Evolutionary conservation across 2,888 invertebrate genomes (phyloP).

Genomic region (Brenthis ino): DNA sequence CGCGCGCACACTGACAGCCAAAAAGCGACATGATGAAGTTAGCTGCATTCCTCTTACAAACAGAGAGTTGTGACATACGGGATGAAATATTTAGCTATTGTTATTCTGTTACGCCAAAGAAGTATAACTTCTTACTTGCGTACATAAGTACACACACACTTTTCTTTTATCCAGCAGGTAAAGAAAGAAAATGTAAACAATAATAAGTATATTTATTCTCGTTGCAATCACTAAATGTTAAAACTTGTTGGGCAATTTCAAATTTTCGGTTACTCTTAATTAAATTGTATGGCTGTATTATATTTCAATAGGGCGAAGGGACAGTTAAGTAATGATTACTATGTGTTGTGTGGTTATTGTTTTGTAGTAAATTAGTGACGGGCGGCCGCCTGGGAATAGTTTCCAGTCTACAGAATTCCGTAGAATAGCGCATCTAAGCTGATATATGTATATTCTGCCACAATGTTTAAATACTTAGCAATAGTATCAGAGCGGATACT

Average conservation of each 20-base stretch:
- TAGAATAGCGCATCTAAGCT: constrained; percentile 28
- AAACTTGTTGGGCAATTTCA: not conserved
- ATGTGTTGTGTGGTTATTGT: constrained; percentile 37
- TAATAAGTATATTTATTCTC: not conserved
- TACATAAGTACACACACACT: too few species aligned
- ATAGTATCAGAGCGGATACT: constrained; percentile 4
- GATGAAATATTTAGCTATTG: too few species aligned
- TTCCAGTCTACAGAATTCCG: constrained; percentile 49
- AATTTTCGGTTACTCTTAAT: constrained; percentile 19
- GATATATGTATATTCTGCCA: constrained; percentile 16
- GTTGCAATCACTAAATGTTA: not conserved
- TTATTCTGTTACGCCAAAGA: too few species aligned
- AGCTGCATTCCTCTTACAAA: too few species aligned
- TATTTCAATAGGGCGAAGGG: constrained; percentile 31
- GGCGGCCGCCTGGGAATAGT: constrained; percentile 50
- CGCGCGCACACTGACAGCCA: too few species aligned
- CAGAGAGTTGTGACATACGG: too few species aligned
- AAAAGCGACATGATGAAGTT: too few species aligned
- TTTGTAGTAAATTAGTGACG: constrained; percentile 42
- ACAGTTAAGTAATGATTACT: constrained; percentile 34
- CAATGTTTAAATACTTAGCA: constrained; percentile 21
- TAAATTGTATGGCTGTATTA: constrained; percentile 33
- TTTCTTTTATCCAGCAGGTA: too few species aligned
- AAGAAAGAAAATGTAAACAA: too few species aligned
- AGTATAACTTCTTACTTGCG: too few species aligned